Base-by-base conservation (phyloP, 2,888 invertebrate genomes). In the Ormyrus thymus region DNA sequence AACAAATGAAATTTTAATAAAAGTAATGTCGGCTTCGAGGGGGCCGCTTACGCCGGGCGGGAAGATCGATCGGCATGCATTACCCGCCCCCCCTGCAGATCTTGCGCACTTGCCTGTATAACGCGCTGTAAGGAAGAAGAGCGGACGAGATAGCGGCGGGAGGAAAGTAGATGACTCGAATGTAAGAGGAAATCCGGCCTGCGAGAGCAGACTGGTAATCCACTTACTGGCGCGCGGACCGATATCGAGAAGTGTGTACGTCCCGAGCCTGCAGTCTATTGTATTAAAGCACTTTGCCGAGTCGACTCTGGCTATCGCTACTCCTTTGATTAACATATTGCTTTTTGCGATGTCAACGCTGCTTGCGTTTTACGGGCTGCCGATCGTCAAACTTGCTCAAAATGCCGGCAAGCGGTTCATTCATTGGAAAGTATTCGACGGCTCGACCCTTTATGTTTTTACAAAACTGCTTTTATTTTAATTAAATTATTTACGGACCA, bases 301-400 rank as follows among this genome's bases (percentile, higher is more conserved):
- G 46, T 51, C 62, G 76, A 10, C 79, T 82, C 76, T 83, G 82
- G 82, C 84, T 84, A 85, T 84, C 85, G 81, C 83, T 83, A 82
- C 82, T 80, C 81, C 85, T 85, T 86, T 85, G 85, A 85, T 85
- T 86, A 86, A 84, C 86, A 85, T 86, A 85, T 85, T 85, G 85
- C 85, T 79, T 82, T 76, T 81, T 80, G n/a, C 55, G n/a, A 9
- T 15, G 11, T 10, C 68, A 29, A 10, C 8, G 45, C 45, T 9
- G 62, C 62, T 53, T 51, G 66, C 48, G 46, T 55, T 29, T 55
- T 29, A 29, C 29, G 29, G 29, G 6, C 10, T 11, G 11, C 4
- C 53, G 53, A 7, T 55, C 13, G 6, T 55, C 55, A 13, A 13
- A 13, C 55, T 55, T 55, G 6, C 9, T 55, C 55, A 29, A 29